Evolutionary conservation across 2,113 vertebrate species (phyloP).

Genomic region (Campylorhamphus procurvoides): DNA sequence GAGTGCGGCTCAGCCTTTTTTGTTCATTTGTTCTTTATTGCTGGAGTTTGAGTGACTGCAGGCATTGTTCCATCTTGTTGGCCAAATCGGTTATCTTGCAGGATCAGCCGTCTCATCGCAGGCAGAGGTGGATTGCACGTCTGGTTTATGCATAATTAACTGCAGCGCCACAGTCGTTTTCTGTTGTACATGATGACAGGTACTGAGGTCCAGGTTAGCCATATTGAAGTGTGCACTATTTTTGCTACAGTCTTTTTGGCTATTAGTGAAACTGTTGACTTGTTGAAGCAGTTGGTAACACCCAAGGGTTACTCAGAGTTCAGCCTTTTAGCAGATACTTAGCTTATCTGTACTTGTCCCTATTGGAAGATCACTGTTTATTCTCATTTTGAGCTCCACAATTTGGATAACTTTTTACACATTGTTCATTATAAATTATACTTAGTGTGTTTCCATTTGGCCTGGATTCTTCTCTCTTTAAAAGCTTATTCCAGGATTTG

Average conservation of each 20-base stretch:
- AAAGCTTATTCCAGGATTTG: slow-evolving; percentile 54
- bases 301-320: slow-evolving; percentile 64
- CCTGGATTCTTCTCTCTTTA: slow-evolving; percentile 31
- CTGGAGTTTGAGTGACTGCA: not conserved
- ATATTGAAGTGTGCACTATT: not conserved
- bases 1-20: not conserved
- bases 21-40: not conserved
- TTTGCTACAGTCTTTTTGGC: not conserved
- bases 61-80: not conserved
- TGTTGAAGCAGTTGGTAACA: not conserved
- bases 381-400: slow-evolving; percentile 53
- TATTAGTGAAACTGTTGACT: not conserved
- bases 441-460: slow-evolving; percentile 51
- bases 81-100: not conserved
- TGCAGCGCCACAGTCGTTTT: not conserved
- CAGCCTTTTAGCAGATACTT: slow-evolving; percentile 69
- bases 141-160: not conserved
- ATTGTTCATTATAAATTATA: slow-evolving; percentile 59
- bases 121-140: not conserved
- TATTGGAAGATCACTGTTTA: slow-evolving; percentile 58
- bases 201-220: not conserved
- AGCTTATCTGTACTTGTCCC: slow-evolving; percentile 65
- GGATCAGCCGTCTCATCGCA: not conserved
- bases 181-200: not conserved
- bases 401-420: slow-evolving; percentile 55